Percentiles rank a stretch among this genome's conserved stretches.
These are phyloP conservation scores for Cremastobaeus sp. DNA, from an alignment of 2,888 invertebrate species.

Conservation along the genomic window DNA sequence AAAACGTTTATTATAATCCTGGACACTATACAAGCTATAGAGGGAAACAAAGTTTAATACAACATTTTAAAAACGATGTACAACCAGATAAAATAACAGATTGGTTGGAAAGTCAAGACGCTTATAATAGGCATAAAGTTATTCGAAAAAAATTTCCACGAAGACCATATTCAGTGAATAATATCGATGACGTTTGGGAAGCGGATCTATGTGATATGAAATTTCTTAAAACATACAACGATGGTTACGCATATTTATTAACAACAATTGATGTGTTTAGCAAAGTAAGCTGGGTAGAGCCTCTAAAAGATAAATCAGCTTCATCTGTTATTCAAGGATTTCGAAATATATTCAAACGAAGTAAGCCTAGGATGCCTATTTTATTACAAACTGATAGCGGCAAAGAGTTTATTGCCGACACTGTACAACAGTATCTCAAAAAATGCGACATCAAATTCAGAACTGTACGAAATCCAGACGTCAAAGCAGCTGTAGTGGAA, in stretches of 20 bases:
- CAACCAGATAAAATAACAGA: not conserved
- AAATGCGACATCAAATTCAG: constrained; percentile 42
- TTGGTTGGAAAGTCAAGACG: constrained; percentile 53
- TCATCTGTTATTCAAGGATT: constrained; percentile 55
- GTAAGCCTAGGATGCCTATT: constrained; percentile 17
- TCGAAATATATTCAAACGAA: constrained; percentile 53
- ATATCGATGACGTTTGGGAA: constrained; percentile 61
- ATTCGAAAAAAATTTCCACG: too few species aligned
- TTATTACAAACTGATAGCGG: constrained; percentile 63
- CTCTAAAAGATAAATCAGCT: constrained; percentile 61
- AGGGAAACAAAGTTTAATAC: constrained; percentile 3
- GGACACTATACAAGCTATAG: constrained; percentile 10
- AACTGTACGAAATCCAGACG: too few species aligned
- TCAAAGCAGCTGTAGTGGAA: too few species aligned
- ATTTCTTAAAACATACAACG: constrained; percentile 35
- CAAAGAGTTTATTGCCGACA: constrained; percentile 62
- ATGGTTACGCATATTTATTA: constrained; percentile 40
- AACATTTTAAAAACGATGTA: not conserved
- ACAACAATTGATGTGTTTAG: constrained; percentile 52
- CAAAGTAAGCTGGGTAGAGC: constrained; percentile 59
- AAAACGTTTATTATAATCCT: constrained; percentile 28
- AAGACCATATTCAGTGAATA: constrained; percentile 37
- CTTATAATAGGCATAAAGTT: constrained; percentile 51
- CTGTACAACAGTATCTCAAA: constrained; percentile 5
- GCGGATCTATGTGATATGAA: constrained; percentile 33